A percentile compares a stretch with the other conserved stretches of the same genome.
Conservation (phyloP, 2,113 vertebrate species). For the Colossoma macropomum region DNA sequence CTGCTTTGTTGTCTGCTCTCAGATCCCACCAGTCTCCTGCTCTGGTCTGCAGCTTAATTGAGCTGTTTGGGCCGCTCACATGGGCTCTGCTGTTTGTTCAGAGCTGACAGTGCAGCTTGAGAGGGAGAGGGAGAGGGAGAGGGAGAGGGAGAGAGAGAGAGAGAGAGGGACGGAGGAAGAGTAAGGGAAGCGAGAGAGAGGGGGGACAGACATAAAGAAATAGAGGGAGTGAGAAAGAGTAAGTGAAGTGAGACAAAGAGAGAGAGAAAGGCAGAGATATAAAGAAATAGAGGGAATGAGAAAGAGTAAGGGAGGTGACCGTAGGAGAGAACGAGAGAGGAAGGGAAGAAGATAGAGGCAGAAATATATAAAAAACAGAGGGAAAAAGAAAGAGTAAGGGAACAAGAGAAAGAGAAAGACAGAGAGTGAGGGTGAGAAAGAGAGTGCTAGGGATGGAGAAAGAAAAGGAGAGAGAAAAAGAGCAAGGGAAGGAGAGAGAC, state of each 20-base stretch:
- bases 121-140: constrained; percentile 7
- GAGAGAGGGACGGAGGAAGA: not conserved
- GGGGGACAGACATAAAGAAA: not conserved
- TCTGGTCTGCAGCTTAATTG: constrained; percentile 28
- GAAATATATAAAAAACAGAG: too few species aligned
- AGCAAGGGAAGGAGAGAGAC: not conserved
- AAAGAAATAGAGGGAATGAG: not conserved
- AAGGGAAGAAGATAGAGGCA: not conserved
- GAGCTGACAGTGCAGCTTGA: constrained; percentile 24
- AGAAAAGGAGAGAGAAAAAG: not conserved
- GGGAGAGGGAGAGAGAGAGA: not conserved
- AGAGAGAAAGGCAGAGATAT: not conserved
- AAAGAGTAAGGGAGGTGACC: too few species aligned
- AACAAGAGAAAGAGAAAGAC: not conserved
- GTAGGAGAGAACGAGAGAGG: not conserved
- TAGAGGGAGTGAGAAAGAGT: not conserved
- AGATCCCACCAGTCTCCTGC: constrained; percentile 1
- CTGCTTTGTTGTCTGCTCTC: constrained; percentile 10
- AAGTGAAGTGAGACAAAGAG: not conserved
- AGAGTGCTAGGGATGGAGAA: constrained; percentile 4
- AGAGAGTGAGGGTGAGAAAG: not conserved
- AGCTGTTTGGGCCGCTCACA: constrained; percentile 33
- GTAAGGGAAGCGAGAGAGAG: not conserved
- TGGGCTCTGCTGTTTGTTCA: constrained; percentile 27
- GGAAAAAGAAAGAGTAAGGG: not conserved